Evolutionary conservation across 2,113 vertebrate genomes (phyloP).

Genomic region (Meriones unguiculatus): DNA sequence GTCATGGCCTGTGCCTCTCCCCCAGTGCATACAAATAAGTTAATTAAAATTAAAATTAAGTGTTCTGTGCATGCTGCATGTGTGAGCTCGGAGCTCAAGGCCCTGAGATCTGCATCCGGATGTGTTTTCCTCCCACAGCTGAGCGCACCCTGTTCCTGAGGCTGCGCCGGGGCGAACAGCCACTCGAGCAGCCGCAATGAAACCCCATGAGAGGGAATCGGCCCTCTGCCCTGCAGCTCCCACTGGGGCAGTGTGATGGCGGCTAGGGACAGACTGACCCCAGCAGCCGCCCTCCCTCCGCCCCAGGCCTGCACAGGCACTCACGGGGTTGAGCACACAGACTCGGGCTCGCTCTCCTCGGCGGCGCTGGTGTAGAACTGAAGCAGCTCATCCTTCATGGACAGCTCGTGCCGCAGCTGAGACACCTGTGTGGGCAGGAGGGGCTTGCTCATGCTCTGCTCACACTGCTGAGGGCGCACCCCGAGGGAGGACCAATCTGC

Average conservation of each 20-base stretch:
- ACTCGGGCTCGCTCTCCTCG: constrained; percentile 97
- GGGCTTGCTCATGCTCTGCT: too few species aligned
- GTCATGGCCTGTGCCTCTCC: not conserved
- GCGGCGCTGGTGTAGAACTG: constrained; percentile 97
- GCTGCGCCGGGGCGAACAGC: not conserved
- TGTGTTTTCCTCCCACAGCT: not conserved
- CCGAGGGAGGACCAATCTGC: not conserved
- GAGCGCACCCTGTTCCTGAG: not conserved
- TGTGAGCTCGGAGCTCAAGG: not conserved
- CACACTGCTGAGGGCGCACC: too few species aligned
- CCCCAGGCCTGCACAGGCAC: constrained; percentile 53
- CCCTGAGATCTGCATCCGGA: not conserved
- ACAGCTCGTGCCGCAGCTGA: constrained; percentile 96
- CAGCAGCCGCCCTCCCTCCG: not conserved
- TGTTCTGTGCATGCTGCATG: not conserved
- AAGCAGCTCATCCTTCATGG: constrained; percentile 98
- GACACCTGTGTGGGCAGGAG: constrained; percentile 90
- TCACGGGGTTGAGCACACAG: constrained; percentile 94
- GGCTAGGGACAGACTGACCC: not conserved
- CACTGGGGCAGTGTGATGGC: rapidly evolving
- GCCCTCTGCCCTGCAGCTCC: not conserved
- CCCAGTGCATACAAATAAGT: not conserved
- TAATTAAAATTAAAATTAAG: not conserved
- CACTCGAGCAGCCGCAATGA: too few species aligned
- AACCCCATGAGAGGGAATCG: not conserved